phyloP scores from a whole-genome alignment of 1,140 invertebrate genomes.

The Bombus huntii region DNA sequence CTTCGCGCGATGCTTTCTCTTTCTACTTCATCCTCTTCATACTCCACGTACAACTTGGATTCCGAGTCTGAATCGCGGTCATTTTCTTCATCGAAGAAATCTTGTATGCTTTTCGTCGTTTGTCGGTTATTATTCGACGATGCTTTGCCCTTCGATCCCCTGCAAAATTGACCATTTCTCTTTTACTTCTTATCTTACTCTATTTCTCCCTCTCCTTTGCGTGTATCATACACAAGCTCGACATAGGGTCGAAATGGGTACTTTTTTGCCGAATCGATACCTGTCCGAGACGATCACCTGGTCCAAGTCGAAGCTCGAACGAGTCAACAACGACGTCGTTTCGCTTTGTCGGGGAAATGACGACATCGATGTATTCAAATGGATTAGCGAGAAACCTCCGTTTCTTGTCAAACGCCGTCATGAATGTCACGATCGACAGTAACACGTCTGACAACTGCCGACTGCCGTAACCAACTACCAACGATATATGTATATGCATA shows the following conservation, averaged over 20 bases:
- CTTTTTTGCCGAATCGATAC: neutral
- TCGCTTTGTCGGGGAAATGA: neutral
- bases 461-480: neutral
- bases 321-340: neutral
- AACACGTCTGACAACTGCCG: neutral
- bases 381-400: neutral
- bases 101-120: too few relatives aligned
- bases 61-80: too few relatives aligned
- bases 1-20: too few relatives aligned
- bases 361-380: neutral
- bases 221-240: too few relatives aligned
- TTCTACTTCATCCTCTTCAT: constrained; percentile 57
- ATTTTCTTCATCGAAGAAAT: neutral
- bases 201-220: neutral
- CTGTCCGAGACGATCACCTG: neutral
- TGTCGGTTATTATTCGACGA: too few relatives aligned
- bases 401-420: neutral
- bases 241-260: too few relatives aligned
- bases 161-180: neutral
- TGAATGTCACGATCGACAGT: too few relatives aligned
- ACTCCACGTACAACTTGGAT: constrained; percentile 54
- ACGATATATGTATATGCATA: too few relatives aligned
- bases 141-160: neutral
- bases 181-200: neutral
- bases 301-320: neutral